phyloP scores from a whole-genome alignment of 2,797 vertebrate species.

The Sebastes matsubarae region DNA sequence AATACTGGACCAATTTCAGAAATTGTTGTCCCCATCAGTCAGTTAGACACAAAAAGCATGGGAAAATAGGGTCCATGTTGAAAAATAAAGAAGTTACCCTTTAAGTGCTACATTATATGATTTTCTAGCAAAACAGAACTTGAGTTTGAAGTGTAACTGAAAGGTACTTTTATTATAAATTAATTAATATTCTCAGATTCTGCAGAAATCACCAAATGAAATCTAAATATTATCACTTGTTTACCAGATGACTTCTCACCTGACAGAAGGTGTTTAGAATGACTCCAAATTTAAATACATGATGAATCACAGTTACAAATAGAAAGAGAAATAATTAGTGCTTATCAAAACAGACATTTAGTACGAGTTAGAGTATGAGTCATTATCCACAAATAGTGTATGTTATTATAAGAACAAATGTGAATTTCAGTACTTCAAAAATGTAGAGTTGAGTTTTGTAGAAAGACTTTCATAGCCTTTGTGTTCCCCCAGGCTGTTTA shows the following conservation, averaged over 20 bases:
- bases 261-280: background rate
- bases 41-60: background rate
- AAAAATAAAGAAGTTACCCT: background rate
- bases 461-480: slow-evolving; percentile 41
- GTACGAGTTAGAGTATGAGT: background rate
- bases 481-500: slow-evolving; percentile 64
- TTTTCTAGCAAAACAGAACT: background rate
- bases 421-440: slow-evolving; percentile 5
- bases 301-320: background rate
- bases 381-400: background rate
- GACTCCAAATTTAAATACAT: background rate
- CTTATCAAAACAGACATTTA: background rate
- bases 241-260: background rate
- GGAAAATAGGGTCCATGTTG: background rate
- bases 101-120: background rate
- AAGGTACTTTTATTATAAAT: background rate
- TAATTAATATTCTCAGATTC: background rate
- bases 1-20: too few species aligned
- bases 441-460: slow-evolving; percentile 17
- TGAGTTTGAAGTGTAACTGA: background rate
- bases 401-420: slow-evolving; percentile 5
- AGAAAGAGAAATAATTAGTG: background rate
- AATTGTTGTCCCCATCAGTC: background rate
- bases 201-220: background rate
- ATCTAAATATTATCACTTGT: background rate